These are phyloP conservation scores for Neogobius melanostomus DNA, from an alignment of 2,113 vertebrate species.

Conservation along the genomic window DNA sequence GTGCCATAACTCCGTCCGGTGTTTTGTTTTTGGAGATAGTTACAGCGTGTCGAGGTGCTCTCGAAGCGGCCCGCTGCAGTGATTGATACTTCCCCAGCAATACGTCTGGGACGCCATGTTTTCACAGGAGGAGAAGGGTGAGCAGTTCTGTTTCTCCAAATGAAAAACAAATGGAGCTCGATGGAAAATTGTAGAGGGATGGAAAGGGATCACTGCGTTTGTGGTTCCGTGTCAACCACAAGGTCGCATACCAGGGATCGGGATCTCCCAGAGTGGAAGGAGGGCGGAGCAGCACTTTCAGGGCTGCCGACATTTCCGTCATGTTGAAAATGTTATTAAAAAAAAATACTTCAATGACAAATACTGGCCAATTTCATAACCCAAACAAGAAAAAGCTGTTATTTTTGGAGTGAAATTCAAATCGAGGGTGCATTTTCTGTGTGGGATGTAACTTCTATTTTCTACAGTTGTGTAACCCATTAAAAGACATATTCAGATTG, in stretches of 20 bases:
- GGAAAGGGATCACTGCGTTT: conserved; percentile 66
- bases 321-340: conserved; percentile 53
- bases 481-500: neutral
- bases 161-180: conserved; percentile 68
- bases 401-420: conserved; percentile 41
- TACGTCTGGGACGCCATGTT: conserved; percentile 70
- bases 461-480: neutral
- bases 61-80: conserved; percentile 52
- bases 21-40: conserved; percentile 58
- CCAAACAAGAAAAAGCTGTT: conserved; percentile 17
- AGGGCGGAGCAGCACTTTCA: conserved; percentile 45
- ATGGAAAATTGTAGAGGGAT: conserved; percentile 65
- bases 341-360: conserved; percentile 42
- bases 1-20: conserved; percentile 43
- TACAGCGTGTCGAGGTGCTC: conserved; percentile 52
- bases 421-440: conserved; percentile 42
- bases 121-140: conserved; percentile 69
- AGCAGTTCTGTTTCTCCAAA: conserved; percentile 69
- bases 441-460: neutral
- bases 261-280: conserved; percentile 59
- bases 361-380: conserved; percentile 13
- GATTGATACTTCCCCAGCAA: conserved; percentile 68
- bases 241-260: conserved; percentile 71
- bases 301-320: conserved; percentile 41
- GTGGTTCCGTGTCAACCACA: conserved; percentile 68